phyloP scores from a whole-genome alignment of 1,140 invertebrate genomes.

The Megathymus violae region DNA sequence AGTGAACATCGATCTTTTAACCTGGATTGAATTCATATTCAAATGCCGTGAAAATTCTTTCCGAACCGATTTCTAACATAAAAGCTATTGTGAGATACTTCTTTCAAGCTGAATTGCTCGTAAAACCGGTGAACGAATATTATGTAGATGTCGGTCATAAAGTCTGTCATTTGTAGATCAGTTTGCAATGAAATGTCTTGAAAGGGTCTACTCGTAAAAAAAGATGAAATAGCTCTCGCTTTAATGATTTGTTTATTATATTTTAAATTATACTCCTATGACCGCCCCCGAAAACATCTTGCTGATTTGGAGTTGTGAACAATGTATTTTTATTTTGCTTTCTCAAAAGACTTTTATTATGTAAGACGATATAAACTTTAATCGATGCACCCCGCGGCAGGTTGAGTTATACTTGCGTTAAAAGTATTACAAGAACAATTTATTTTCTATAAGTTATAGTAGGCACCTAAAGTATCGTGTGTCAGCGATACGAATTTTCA shows the following conservation, averaged over 20 bases:
- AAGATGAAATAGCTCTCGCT: background rate
- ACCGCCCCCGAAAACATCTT: background rate
- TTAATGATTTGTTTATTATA: background rate
- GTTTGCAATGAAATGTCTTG: constrained; percentile 18
- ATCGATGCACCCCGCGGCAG: no score
- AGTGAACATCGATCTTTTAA: constrained; percentile 32
- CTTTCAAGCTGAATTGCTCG: constrained; percentile 40
- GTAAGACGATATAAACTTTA: no score
- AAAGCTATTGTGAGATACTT: constrained; percentile 36
- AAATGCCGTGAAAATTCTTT: constrained; percentile 33
- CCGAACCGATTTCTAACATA: constrained; percentile 36
- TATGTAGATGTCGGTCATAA: constrained; percentile 48
- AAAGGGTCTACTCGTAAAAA: constrained; percentile 2
- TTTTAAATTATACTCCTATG: background rate
- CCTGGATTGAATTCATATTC: constrained; percentile 36
- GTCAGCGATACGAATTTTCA: no score
- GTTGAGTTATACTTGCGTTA: no score
- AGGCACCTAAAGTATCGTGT: no score
- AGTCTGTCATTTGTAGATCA: constrained; percentile 48
- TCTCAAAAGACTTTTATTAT: no score
- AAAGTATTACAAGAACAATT: no score
- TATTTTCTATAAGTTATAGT: no score
- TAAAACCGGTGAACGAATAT: constrained; percentile 48
- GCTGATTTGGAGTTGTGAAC: background rate
- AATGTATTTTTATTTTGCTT: no score